Percentiles rank a stretch among this genome's conserved stretches.
Evolutionary conservation across 2,888 invertebrate genomes (phyloP).

Genomic region (Autographa pulchrina): DNA sequence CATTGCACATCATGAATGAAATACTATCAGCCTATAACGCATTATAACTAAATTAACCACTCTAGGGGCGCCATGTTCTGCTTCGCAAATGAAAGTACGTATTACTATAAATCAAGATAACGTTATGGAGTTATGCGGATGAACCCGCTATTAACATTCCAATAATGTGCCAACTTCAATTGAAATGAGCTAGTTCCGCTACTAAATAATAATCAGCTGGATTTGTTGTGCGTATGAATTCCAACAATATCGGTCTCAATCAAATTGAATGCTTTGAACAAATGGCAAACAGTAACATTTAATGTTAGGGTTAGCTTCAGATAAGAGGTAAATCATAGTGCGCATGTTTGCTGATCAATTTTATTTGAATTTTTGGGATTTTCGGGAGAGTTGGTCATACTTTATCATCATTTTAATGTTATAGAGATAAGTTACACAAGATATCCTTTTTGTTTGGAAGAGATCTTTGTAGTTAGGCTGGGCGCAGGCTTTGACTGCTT

Average conservation of each 20-base stretch:
- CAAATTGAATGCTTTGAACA: constrained; percentile 47
- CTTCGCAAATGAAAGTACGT: constrained; percentile 73
- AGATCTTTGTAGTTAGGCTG: no score
- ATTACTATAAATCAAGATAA: constrained; percentile 84
- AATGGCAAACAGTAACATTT: constrained; percentile 47
- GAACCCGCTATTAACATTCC: constrained; percentile 82
- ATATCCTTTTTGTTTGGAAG: no score
- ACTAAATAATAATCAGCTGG: constrained; percentile 70
- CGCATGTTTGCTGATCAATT: constrained; percentile 26
- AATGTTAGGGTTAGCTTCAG: constrained; percentile 12
- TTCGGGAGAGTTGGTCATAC: no score
- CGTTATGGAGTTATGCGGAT: constrained; percentile 81
- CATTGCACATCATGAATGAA: constrained; percentile 81
- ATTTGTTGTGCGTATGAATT: constrained; percentile 69
- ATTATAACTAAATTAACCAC: constrained; percentile 77
- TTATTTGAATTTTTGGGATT: not conserved
- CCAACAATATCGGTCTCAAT: constrained; percentile 51
- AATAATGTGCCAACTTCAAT: constrained; percentile 81
- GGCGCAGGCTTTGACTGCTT: no score
- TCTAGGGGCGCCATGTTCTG: constrained; percentile 72
- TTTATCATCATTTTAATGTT: no score
- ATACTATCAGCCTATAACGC: constrained; percentile 74
- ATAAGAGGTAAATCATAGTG: constrained; percentile 14
- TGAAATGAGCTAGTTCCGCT: constrained; percentile 75
- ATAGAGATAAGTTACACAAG: no score